phyloP scores from a whole-genome alignment of 1,140 invertebrate genomes.

The Drosophila sechellia region DNA sequence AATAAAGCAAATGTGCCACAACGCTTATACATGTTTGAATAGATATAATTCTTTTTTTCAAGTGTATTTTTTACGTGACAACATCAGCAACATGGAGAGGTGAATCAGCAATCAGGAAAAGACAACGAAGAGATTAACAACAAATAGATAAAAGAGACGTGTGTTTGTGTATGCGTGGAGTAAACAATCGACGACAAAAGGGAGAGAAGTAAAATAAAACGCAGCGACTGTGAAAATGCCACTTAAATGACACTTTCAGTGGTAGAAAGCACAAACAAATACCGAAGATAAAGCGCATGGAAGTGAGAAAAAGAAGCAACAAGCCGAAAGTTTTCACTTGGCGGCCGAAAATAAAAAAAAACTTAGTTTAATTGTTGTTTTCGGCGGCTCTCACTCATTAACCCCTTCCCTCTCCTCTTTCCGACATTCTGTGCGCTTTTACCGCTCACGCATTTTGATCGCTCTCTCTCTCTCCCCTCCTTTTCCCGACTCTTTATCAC shows the following conservation, averaged over 20 bases:
- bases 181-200: conserved; percentile 59
- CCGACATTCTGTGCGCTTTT: conserved; percentile 32
- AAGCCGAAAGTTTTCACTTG: conserved; percentile 56
- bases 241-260: conserved; percentile 73
- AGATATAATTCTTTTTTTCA: background rate
- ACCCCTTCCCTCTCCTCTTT: conserved; percentile 1
- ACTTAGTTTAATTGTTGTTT: conserved; percentile 52
- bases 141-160: conserved; percentile 34
- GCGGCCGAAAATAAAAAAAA: conserved; percentile 53
- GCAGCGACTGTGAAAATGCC: conserved; percentile 48
- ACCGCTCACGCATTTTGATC: conserved; percentile 46
- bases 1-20: background rate
- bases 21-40: background rate
- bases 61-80: conserved; percentile 43
- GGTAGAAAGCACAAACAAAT: conserved; percentile 61
- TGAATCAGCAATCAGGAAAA: conserved; percentile 59
- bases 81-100: conserved; percentile 39
- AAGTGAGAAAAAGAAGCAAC: conserved; percentile 43
- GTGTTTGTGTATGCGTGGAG: conserved; percentile 27
- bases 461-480: conserved; percentile 6
- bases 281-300: conserved; percentile 13
- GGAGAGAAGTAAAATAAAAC: conserved; percentile 41
- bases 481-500: conserved; percentile 1
- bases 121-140: conserved; percentile 11
- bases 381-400: conserved; percentile 16